Conservation (phyloP, 2,797 vertebrate species). For the Passerculus sandwichensis region DNA sequence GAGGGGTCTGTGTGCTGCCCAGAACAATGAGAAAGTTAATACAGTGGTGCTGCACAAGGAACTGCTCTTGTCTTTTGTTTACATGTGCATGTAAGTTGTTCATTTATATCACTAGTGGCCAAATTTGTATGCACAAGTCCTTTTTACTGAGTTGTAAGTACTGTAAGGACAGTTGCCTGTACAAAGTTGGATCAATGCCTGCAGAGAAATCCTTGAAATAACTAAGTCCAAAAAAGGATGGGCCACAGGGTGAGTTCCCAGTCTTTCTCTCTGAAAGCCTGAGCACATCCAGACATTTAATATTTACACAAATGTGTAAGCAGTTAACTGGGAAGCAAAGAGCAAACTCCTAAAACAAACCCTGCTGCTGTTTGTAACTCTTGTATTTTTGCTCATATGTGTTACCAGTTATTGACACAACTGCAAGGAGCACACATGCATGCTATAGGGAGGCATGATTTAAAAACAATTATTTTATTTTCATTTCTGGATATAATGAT, state of each 20-base stretch:
- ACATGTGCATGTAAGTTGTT: background rate
- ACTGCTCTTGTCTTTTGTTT: background rate
- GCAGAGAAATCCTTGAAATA: background rate
- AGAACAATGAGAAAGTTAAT: background rate
- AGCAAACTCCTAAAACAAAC: background rate
- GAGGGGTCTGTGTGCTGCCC: rapidly evolving
- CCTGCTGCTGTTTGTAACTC: background rate
- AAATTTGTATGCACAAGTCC: background rate
- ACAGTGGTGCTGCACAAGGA: background rate
- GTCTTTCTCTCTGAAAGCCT: background rate
- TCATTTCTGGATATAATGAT: background rate
- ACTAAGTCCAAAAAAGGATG: background rate
- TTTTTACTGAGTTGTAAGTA: background rate
- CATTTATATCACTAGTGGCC: background rate
- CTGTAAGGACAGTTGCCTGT: background rate
- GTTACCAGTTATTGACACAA: background rate
- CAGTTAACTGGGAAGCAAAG: background rate
- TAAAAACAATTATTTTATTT: background rate
- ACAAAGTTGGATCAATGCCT: background rate
- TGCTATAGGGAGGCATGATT: background rate
- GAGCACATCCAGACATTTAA: background rate
- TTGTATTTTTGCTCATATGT: background rate
- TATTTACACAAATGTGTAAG: background rate
- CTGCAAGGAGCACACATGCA: background rate
- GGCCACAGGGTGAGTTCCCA: background rate